Evolutionary conservation across 2,888 invertebrate species (phyloP).

Genomic region (Aplocera efformata): DNA sequence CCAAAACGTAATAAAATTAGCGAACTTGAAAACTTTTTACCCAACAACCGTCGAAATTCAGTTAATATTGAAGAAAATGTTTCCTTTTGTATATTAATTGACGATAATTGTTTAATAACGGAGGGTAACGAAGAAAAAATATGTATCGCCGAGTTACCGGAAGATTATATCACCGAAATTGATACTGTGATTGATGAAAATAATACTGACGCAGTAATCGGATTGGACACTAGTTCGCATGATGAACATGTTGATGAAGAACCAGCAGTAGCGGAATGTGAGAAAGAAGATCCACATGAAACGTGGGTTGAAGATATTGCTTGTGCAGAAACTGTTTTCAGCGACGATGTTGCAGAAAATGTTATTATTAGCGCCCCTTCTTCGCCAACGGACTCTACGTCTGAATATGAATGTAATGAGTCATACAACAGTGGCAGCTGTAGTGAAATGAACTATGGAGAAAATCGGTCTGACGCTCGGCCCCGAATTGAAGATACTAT

Average conservation of each 20-base stretch:
- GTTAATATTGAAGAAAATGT: conserved; percentile 64
- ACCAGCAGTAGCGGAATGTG: conserved; percentile 34
- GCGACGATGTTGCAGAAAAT: conserved; percentile 66
- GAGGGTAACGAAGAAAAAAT: conserved; percentile 59
- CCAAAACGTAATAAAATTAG: conserved; percentile 51
- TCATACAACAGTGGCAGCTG: conserved; percentile 33
- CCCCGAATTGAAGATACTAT: conserved; percentile 58
- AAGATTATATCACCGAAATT: conserved; percentile 41
- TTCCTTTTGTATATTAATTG: conserved; percentile 68
- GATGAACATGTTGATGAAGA: conserved; percentile 35
- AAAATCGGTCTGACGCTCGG: conserved; percentile 53
- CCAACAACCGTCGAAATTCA: conserved; percentile 64
- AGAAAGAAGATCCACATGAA: conserved; percentile 47
- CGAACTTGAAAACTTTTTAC: conserved; percentile 41
- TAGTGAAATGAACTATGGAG: conserved; percentile 54
- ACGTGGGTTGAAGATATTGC: conserved; percentile 72
- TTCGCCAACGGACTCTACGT: conserved; percentile 42
- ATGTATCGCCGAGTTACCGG: conserved; percentile 52
- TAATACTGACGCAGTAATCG: conserved; percentile 3
- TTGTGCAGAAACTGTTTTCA: conserved; percentile 70
- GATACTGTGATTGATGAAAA: conserved; percentile 30
- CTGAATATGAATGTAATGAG: conserved; percentile 38
- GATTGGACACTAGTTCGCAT: conserved; percentile 9
- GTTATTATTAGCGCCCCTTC: conserved; percentile 47
- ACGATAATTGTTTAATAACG: conserved; percentile 60